These are phyloP conservation scores for Peribatodes rhomboidaria DNA, from an alignment of 2,888 invertebrate genomes.

Conservation along the genomic window DNA sequence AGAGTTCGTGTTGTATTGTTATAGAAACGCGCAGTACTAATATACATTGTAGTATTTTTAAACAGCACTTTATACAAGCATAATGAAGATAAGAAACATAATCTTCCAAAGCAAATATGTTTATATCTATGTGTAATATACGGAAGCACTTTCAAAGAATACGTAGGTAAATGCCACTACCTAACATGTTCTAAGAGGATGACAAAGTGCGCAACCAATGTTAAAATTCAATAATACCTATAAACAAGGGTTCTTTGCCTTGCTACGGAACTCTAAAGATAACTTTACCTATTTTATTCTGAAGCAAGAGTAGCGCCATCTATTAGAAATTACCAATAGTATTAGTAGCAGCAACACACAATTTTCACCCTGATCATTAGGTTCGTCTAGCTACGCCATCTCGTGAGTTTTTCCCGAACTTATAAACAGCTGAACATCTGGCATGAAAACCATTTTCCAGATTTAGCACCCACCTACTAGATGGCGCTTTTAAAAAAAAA, in stretches of 20 bases:
- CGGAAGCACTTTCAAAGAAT: too few species aligned
- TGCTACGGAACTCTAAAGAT: neutral
- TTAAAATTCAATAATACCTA: too few species aligned
- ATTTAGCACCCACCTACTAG: conserved; percentile 16
- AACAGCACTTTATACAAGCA: too few species aligned
- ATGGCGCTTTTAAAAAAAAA: conserved; percentile 38
- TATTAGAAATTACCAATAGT: conserved; percentile 28
- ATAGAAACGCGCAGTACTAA: too few species aligned
- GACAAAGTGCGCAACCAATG: too few species aligned
- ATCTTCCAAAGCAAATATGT: too few species aligned
- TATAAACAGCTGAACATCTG: neutral
- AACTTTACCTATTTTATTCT: conserved; percentile 4
- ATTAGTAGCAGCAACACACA: neutral
- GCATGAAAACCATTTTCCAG: conserved; percentile 38
- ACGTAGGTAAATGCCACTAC: too few species aligned
- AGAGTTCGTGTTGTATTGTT: too few species aligned
- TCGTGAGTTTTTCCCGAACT: conserved; percentile 52
- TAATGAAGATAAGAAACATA: too few species aligned
- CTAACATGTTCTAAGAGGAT: too few species aligned
- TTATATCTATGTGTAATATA: too few species aligned
- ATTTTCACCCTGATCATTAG: neutral
- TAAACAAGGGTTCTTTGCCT: neutral
- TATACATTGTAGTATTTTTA: too few species aligned
- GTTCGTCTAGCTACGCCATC: conserved; percentile 54
- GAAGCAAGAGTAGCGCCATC: conserved; percentile 51